These are phyloP conservation scores for Ethmia dodecea DNA, from an alignment of 2,888 invertebrate genomes.

Conservation along the genomic window DNA sequence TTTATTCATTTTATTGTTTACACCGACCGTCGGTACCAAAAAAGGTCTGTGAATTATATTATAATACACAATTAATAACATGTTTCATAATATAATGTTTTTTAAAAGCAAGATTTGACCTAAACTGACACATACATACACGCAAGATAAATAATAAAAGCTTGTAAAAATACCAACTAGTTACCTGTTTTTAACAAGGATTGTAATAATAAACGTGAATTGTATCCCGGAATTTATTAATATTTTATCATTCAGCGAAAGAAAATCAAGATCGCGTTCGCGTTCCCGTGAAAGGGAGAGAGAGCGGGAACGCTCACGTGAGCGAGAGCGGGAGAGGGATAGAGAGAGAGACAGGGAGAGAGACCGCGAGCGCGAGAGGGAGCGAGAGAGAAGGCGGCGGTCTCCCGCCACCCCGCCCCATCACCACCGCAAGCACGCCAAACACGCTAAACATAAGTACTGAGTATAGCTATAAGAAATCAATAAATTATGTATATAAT, in stretches of 20 bases:
- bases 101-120: too few species aligned
- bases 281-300: conserved; percentile 45
- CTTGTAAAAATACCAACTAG: too few species aligned
- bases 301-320: conserved; percentile 34
- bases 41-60: too few species aligned
- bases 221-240: too few species aligned
- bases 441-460: conserved; percentile 68
- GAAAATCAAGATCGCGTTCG: conserved; percentile 45
- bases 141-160: too few species aligned
- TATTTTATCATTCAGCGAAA: background rate
- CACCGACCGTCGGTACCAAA: too few species aligned
- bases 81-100: too few species aligned
- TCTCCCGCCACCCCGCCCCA: conserved; percentile 60
- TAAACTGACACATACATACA: too few species aligned
- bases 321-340: conserved; percentile 32
- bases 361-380: conserved; percentile 44
- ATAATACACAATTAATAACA: too few species aligned
- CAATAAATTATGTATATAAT: conserved; percentile 5
- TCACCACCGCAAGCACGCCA: conserved; percentile 59
- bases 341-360: conserved; percentile 40
- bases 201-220: too few species aligned
- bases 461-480: conserved; percentile 21
- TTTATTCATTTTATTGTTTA: too few species aligned
- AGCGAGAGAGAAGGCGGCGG: conserved; percentile 39
- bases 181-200: too few species aligned